Percentiles rank a stretch among this genome's conserved stretches.
These are phyloP conservation scores for Sebastolobus alascanus DNA, from an alignment of 2,797 vertebrate species.

Conservation along the genomic window DNA sequence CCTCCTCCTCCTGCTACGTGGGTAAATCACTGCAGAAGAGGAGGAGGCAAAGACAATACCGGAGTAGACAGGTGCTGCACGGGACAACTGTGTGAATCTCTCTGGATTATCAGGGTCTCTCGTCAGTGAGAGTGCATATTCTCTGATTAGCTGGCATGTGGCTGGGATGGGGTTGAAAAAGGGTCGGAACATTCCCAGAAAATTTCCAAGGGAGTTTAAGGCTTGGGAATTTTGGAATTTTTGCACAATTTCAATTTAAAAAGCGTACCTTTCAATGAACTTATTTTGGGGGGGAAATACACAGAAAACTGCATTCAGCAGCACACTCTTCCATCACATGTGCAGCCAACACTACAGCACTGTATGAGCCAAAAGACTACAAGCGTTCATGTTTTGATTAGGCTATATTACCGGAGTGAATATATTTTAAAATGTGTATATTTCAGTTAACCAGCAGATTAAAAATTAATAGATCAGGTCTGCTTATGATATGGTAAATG, in stretches of 20 bases:
- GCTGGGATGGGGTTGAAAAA: not conserved
- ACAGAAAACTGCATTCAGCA: not conserved
- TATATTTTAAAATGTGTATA: too few species aligned
- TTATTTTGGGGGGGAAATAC: not conserved
- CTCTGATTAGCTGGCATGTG: not conserved
- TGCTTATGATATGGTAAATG: not conserved
- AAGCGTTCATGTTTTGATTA: too few species aligned
- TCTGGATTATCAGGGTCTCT: slow-evolving; percentile 55
- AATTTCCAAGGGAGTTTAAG: not conserved
- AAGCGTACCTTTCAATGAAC: not conserved
- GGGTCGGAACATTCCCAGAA: not conserved
- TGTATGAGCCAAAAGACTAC: too few species aligned
- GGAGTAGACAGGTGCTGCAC: slow-evolving; percentile 63
- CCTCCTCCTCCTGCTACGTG: slow-evolving; percentile 32
- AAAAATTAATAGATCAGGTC: not conserved
- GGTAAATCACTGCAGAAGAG: slow-evolving; percentile 51
- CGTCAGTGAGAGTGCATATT: slow-evolving; percentile 61
- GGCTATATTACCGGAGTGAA: too few species aligned
- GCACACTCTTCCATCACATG: not conserved
- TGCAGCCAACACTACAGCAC: too few species aligned
- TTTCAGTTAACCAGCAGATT: too few species aligned
- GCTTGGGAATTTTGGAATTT: too few species aligned
- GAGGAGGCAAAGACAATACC: slow-evolving; percentile 49
- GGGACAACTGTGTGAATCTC: slow-evolving; percentile 46
- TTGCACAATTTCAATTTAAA: not conserved